Evolutionary conservation across 2,888 invertebrate species (phyloP), one percentile per base, ranked within the genome.

Genomic region (Torymus auratus): DNA sequence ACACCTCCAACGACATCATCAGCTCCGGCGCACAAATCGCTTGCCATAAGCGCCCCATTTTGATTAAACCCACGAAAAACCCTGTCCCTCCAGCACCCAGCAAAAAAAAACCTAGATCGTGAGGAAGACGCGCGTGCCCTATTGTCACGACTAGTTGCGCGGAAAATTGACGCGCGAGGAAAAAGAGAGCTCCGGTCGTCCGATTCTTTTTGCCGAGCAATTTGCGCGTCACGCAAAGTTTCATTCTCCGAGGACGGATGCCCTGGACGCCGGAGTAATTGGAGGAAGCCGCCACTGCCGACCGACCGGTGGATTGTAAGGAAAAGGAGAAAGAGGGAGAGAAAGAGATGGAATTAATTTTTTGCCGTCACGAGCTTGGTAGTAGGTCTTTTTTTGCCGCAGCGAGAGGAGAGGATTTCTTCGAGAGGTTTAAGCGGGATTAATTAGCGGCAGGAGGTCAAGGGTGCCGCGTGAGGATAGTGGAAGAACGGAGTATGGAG

Each of bases 131-230:
- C 28, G 28, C 41, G 5, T 10, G 41, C 7, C 41, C 41, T 28
- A 65, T 64, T 56, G 73, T 64, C 64, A 65, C 64, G 65, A 73
- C 64, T 56, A 73, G 73, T 65, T 65, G 65, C 20, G 53, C 73
- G 14, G 65, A 73, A 65, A 73, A 65, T 73, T 73, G 64, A 73
- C 65, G 61, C 11, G 61, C 61, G 28, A 61, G 61, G 23, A 61
- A 50, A 17, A 70, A 17, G 60, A 10, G 60, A 17, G 61, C 41
- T n/a, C 28, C 13, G 15, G 41, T 41, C n/a, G 28, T n/a, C 14
- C 52, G 67, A 17, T 52, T 52, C 67, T 67, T 20, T 67, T 67
- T 70, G 70, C 50, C 41, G n/a, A 50, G 58, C 58, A 70, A 60
- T 70, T 58, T 60, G 70, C 41, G 41, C 41, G 41, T 41, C 41